Base-by-base conservation (phyloP, 1,140 invertebrate species). In the Drosophila asahinai region DNA sequence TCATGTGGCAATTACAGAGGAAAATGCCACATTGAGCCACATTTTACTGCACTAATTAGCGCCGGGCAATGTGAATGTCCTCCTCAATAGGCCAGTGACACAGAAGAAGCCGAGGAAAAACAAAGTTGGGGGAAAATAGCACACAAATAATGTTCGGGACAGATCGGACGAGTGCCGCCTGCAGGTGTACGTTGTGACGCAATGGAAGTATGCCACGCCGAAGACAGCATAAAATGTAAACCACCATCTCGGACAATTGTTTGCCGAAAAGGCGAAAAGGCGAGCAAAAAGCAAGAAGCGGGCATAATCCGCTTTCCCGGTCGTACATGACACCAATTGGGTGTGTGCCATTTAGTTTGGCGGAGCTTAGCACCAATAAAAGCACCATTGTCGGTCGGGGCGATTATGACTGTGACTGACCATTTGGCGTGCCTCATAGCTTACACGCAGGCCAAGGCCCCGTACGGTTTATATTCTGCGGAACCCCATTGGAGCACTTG, bases 181-280 rank as follows among this genome's bases (percentile, higher is more conserved):
- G 55, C 51, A 58, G 79, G 36, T 67, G 77, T 19, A 75, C 51
- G n/a, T 81, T 84, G 72, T 89, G 81, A 89, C 86, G 81, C 77
- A 89, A 89, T 66, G 83, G 55, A 89, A 84, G 81, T 89, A 71
- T 90, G 86, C 81, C 84, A 90, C 67, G 42, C n/a, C 61, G 38
- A 70, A 57, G 33, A 43, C 36, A 52, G 38, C 45, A 17, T 30
- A 33, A 65, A 65, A 60, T 67, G 77, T 80, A 73, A 71, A 67
- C 59, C 45, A 61, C 64, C 45, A 61, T 67, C 52, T 78, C 38
- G 58, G 61, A 54, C 61, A 67, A 63, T 68, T 36, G 65, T 61
- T 82, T 75, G 67, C 15, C 51, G 55, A 81, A 84, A 78, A 74
- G 52, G 33, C 14, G 52, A 57, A 27, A 27, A 27, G 27, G 27